A percentile compares a stretch with the other conserved stretches of the same genome.
Conservation (phyloP, 2,797 vertebrate species). For the Acipenser oxyrinchus region DNA sequence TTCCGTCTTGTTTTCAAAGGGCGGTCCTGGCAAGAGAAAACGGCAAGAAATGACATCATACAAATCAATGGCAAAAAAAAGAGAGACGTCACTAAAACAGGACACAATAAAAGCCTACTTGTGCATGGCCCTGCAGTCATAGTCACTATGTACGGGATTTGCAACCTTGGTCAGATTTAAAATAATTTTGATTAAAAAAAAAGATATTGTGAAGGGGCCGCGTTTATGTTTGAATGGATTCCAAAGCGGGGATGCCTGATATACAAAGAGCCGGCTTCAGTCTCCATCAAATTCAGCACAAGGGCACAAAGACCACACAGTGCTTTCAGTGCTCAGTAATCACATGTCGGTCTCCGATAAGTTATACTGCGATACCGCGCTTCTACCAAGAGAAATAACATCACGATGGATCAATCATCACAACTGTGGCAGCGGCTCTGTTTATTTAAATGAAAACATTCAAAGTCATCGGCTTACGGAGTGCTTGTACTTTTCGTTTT, state of each 20-base stretch:
- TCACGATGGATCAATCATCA: slow-evolving; percentile 49
- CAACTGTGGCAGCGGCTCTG: slow-evolving; percentile 47
- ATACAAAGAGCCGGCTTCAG: slow-evolving; percentile 7
- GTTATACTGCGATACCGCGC: slow-evolving; percentile 19
- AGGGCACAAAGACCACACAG: neutral
- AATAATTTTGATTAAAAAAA: too few relatives aligned
- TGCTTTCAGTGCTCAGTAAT: slow-evolving; percentile 13
- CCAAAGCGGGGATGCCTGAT: neutral
- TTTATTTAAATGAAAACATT: slow-evolving; percentile 42
- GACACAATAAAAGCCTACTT: too few relatives aligned
- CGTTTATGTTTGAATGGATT: too few relatives aligned
- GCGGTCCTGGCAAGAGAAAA: too few relatives aligned
- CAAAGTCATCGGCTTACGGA: slow-evolving; percentile 35
- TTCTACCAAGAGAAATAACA: slow-evolving; percentile 40
- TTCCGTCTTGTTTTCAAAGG: too few relatives aligned
- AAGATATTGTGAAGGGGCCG: too few relatives aligned
- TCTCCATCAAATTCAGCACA: neutral
- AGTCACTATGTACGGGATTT: too few relatives aligned
- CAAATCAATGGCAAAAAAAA: too few relatives aligned
- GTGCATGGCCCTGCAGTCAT: too few relatives aligned
- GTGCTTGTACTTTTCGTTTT: slow-evolving; percentile 34
- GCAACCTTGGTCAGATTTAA: too few relatives aligned
- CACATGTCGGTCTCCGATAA: slow-evolving; percentile 7
- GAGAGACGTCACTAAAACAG: too few relatives aligned
- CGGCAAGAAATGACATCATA: too few relatives aligned